Conservation (phyloP, 2,113 vertebrate genomes). For the Myocastor coypus region DNA sequence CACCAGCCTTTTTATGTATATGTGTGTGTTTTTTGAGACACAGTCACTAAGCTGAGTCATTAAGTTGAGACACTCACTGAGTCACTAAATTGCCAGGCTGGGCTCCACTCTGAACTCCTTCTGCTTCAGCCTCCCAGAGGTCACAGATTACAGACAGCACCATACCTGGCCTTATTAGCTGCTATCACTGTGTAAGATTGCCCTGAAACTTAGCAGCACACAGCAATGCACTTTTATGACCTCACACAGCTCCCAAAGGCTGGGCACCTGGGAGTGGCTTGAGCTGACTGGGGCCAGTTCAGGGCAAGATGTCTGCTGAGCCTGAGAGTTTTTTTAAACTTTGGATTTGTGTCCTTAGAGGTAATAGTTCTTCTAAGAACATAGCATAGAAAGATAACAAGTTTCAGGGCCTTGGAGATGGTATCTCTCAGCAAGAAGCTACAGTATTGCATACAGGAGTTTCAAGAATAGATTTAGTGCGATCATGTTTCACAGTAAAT, state of each 20-base stretch:
- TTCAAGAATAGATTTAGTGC: neutral
- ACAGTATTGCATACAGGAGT: neutral
- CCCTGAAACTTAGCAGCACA: neutral
- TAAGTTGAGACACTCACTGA: neutral
- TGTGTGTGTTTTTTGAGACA: neutral
- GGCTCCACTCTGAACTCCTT: neutral
- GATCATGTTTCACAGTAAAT: neutral
- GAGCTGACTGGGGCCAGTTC: neutral
- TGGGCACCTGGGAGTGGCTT: neutral
- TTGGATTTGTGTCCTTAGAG: neutral
- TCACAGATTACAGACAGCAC: neutral
- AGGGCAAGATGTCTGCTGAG: neutral
- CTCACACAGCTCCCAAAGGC: neutral
- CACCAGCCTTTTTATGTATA: neutral
- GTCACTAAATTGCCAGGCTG: neutral
- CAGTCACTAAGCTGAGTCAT: neutral
- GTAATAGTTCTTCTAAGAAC: neutral
- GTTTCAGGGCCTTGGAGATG: neutral
- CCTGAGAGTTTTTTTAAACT: neutral
- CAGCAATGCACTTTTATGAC: neutral
- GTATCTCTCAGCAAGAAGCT: neutral
- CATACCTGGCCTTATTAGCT: neutral
- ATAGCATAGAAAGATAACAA: neutral
- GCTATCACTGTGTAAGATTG: neutral
- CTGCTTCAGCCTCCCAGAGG: neutral